phyloP scores from a whole-genome alignment of 2,113 vertebrate species.

The Willisornis vidua region DNA sequence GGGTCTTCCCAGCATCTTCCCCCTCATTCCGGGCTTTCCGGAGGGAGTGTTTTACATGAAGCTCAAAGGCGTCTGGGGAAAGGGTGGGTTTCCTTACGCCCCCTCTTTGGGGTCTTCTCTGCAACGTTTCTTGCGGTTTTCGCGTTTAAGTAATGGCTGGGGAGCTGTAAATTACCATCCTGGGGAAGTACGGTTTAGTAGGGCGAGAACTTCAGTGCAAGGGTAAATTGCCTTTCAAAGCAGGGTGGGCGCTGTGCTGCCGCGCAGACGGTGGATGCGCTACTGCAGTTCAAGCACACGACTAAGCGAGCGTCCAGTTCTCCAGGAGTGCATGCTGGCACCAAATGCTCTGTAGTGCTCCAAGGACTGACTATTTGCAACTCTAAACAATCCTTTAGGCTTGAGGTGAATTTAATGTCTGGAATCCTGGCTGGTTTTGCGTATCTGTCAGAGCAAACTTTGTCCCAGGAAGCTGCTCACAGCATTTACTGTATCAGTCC shows the following conservation, averaged over 20 bases:
- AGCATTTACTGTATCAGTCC: neutral
- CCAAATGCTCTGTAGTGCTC: neutral
- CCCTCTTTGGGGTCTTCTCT: neutral
- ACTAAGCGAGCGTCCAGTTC: neutral
- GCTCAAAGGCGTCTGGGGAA: neutral
- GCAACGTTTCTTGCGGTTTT: neutral
- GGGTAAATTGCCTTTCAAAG: neutral
- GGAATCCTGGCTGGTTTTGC: neutral
- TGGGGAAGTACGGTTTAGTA: neutral
- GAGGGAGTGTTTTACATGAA: neutral
- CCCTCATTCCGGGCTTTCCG: neutral
- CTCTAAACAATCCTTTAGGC: neutral
- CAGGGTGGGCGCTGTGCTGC: neutral
- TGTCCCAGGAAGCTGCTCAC: constrained; percentile 4
- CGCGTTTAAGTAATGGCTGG: neutral
- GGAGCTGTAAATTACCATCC: neutral
- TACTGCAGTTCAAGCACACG: neutral
- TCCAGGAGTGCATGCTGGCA: neutral
- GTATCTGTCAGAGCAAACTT: constrained; percentile 52
- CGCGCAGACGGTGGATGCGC: rapidly evolving
- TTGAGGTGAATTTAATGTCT: neutral
- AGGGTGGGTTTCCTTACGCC: neutral
- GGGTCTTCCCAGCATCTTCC: neutral
- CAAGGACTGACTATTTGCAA: neutral
- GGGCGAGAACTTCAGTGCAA: neutral